Conservation (phyloP, 2,113 vertebrate genomes). For the Oryctolagus cuniculus region mOryCun1.1 NC_091439.1:53533001-53533500, state of each 20-base stretch:
- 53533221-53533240: constrained; percentile 69
- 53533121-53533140: constrained; percentile 1
- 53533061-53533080: neutral
- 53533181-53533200: constrained; percentile 71
- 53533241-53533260: constrained; percentile 62
- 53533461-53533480: neutral
- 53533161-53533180: constrained; percentile 69
- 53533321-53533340: constrained; percentile 42
- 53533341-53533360: constrained; percentile 41
- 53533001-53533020: neutral
- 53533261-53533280: constrained; percentile 78
- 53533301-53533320: constrained; percentile 49
- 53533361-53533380: constrained; percentile 49
- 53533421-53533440: constrained; percentile 43
- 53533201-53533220: constrained; percentile 59
- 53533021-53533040: neutral
- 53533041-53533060: constrained; percentile 4
- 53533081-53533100: neutral
- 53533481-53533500: neutral
- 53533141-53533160: constrained; percentile 49
- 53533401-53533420: constrained; percentile 39
- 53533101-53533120: neutral
- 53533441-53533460: neutral
- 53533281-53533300: constrained; percentile 77
- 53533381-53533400: constrained; percentile 66